Evolutionary conservation across 2,888 invertebrate genomes (phyloP), one percentile per base, ranked within the genome.

Genomic region (Cryptocephalus primarius): DNA sequence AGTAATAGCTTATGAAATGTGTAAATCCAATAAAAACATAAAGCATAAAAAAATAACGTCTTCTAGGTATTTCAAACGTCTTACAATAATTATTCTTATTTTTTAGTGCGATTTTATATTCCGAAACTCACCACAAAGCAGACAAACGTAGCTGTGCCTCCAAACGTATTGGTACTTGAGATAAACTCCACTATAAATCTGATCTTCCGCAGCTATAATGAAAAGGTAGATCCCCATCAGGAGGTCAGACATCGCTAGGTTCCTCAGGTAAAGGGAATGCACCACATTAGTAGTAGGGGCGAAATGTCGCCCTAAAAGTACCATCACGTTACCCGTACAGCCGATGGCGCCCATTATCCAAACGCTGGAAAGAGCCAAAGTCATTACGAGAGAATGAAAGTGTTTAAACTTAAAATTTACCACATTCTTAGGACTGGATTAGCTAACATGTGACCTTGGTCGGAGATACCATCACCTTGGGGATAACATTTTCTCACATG

Each of bases 171-270:
- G 77, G 59, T 78, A 69, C 10, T 68, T 64, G 32, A 80, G 70
- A 57, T 80, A 81, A 39, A 73, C 67, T 2, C 77, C 78, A 38
- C 80, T 69, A 58, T 71, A 69, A 34, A 64, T 59, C 40, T 67
- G 60, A 60, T 80, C 80, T 22, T 75, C 75, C 34, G 69, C 67
- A 4, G 78, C 80, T 48, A 80, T 78, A 33, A 75, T 67, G 48
- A 79, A 71, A 46, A 80, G 66, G 62, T 80, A 81, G 36, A 78
- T 62, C 12, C 79, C 79, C 80, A 81, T 81, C 33, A 80, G 64
- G 8, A 81, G 68, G 60, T 81, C 81, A 22, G 80, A 77, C 44
- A 77, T 66, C 1, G 79, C 77, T 55, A 81, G 67, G 59, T 80
- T 80, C 54, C 77, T 74, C 50, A 81, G 71, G 64, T 79, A 80